Conservation (phyloP, 2,888 invertebrate genomes). For the Agriotes lineatus region DNA sequence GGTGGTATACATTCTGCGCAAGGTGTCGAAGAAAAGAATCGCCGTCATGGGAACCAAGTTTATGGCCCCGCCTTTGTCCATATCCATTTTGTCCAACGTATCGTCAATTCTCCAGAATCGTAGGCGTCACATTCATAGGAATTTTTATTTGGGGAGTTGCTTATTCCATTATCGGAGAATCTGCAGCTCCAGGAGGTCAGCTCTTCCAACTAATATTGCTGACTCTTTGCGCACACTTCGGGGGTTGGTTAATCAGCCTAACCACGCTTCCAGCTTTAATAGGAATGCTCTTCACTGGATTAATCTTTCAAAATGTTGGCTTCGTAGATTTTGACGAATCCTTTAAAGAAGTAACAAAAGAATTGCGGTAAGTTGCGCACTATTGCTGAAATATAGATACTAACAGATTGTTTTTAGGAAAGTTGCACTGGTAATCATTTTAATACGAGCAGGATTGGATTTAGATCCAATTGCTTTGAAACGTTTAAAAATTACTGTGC, state of each 20-base stretch:
- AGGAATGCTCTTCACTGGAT: slow-evolving; percentile 88
- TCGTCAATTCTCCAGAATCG: slow-evolving; percentile 82
- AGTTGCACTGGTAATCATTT: slow-evolving; percentile 91
- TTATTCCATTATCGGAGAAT: slow-evolving; percentile 81
- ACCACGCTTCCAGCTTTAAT: slow-evolving; percentile 87
- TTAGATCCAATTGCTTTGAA: slow-evolving; percentile 89
- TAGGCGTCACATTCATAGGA: slow-evolving; percentile 81
- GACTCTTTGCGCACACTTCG: slow-evolving; percentile 83
- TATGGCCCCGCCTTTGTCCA: slow-evolving; percentile 86
- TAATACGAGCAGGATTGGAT: slow-evolving; percentile 93
- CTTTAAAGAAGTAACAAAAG: slow-evolving; percentile 76
- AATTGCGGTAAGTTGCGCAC: slow-evolving; percentile 75
- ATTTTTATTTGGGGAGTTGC: slow-evolving; percentile 81
- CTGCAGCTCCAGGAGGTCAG: slow-evolving; percentile 87
- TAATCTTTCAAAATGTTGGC: slow-evolving; percentile 81
- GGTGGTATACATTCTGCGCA: slow-evolving; percentile 86
- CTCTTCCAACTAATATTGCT: slow-evolving; percentile 83
- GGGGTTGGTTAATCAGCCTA: slow-evolving; percentile 84
- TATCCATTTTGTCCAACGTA: slow-evolving; percentile 89
- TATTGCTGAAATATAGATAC: too few species aligned
- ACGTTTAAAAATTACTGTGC: slow-evolving; percentile 83
- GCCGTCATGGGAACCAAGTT: slow-evolving; percentile 84
- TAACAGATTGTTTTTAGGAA: slow-evolving; percentile 73
- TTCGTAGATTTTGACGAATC: slow-evolving; percentile 76
- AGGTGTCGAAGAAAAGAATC: slow-evolving; percentile 82